These are phyloP conservation scores for Daboia siamensis DNA, from an alignment of 2,113 vertebrate genomes.

Conservation along the genomic window DNA sequence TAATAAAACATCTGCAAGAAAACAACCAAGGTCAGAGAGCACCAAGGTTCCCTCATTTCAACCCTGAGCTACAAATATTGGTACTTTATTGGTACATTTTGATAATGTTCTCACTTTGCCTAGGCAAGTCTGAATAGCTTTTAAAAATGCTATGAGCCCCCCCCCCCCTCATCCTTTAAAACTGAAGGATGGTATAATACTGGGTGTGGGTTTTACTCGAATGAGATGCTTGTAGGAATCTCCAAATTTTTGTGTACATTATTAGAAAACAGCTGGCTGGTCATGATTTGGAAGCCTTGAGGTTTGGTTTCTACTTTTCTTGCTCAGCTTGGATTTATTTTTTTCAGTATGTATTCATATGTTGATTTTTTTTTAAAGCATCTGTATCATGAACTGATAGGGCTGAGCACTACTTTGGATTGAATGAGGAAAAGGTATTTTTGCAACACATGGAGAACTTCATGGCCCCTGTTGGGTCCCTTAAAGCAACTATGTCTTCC, in stretches of 20 bases:
- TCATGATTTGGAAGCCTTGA: background rate
- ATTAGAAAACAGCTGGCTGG: background rate
- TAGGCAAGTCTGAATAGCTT: background rate
- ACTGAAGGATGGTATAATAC: background rate
- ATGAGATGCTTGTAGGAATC: background rate
- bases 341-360: background rate
- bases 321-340: background rate
- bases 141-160: background rate
- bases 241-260: background rate
- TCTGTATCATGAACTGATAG: background rate
- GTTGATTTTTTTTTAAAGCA: background rate
- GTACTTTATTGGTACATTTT: background rate
- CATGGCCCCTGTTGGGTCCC: background rate
- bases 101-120: background rate
- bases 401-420: background rate
- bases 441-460: background rate
- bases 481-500: background rate
- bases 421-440: background rate
- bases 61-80: background rate
- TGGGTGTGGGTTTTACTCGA: background rate
- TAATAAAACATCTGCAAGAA: too few relatives aligned
- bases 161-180: background rate
- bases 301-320: background rate
- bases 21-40: too few relatives aligned
- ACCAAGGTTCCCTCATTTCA: background rate